Percentiles rank a stretch among this genome's conserved stretches.
phyloP scores from a whole-genome alignment of 1,140 invertebrate species.

The Charaxes varanes region DNA sequence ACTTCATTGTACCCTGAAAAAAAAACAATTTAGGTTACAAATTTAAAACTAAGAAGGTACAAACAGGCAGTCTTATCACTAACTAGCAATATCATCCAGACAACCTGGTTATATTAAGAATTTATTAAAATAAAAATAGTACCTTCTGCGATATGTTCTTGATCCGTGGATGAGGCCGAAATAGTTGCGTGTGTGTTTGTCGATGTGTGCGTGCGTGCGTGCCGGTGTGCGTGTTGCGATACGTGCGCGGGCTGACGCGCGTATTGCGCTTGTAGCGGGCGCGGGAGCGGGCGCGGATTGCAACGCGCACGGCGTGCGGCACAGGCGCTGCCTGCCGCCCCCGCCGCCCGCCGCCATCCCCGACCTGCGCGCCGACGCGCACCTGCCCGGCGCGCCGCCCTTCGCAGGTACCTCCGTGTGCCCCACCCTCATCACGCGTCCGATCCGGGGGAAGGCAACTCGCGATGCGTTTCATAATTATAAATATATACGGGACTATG shows the following conservation, averaged over 20 bases:
- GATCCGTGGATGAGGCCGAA: not conserved
- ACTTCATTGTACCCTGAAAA: too few relatives aligned
- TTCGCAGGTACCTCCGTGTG: conserved; percentile 55
- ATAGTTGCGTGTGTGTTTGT: conserved; percentile 1
- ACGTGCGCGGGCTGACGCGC: conserved; percentile 21
- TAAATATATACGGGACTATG: too few relatives aligned
- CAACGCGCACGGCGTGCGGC: conserved; percentile 89
- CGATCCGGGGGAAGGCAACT: conserved; percentile 4
- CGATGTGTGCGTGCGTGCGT: conserved; percentile 7
- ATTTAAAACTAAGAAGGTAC: too few relatives aligned
- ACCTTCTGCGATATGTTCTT: too few relatives aligned
- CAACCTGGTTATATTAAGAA: too few relatives aligned
- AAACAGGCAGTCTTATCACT: too few relatives aligned
- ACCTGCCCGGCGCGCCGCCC: conserved; percentile 70
- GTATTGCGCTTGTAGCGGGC: conserved; percentile 28
- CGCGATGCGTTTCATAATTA: too few relatives aligned
- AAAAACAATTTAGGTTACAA: too few relatives aligned
- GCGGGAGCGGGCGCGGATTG: conserved; percentile 74
- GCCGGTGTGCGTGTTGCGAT: conserved; percentile 10
- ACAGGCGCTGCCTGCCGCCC: conserved; percentile 87
- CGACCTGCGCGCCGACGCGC: conserved; percentile 84
- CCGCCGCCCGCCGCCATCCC: conserved; percentile 84
- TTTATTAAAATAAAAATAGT: too few relatives aligned
- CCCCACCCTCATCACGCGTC: not conserved
- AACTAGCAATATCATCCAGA: too few relatives aligned